Percentiles rank a stretch among this genome's conserved stretches.
Conservation (phyloP, 2,113 vertebrate species). For the Prolemur simus region DNA sequence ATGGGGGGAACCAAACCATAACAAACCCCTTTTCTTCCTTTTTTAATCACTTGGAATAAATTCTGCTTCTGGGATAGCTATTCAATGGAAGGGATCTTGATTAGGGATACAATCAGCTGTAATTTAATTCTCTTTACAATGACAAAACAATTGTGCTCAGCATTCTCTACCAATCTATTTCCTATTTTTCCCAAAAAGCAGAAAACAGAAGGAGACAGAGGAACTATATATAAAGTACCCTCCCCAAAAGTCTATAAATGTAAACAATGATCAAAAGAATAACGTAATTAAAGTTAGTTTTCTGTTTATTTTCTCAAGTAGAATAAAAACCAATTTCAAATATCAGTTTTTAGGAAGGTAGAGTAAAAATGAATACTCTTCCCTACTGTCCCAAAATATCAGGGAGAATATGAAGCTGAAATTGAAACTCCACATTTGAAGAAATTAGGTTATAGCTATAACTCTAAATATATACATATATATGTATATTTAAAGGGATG, state of each 20-base stretch:
- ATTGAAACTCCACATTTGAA: neutral
- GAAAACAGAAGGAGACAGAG: neutral
- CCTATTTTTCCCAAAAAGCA: neutral
- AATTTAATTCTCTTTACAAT: neutral
- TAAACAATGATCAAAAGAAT: neutral
- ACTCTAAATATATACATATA: neutral
- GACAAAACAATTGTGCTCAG: neutral
- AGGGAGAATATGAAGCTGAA: neutral
- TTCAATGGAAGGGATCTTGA: neutral
- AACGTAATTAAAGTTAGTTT: neutral
- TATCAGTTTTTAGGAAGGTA: neutral
- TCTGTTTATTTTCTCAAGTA: neutral
- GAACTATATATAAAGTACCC: neutral
- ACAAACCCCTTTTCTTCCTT: neutral
- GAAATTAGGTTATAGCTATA: neutral
- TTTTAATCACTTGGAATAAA: neutral
- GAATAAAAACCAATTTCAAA: neutral
- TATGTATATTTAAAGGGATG: neutral
- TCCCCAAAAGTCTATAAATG: neutral
- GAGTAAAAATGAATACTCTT: neutral
- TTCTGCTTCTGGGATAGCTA: neutral
- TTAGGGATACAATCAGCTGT: neutral
- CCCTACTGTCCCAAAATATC: neutral
- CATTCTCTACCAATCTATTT: neutral
- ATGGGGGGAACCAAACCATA: neutral